Evolutionary conservation across 1,140 invertebrate genomes (phyloP).

Genomic region (Trissolcus basalis): DNA sequence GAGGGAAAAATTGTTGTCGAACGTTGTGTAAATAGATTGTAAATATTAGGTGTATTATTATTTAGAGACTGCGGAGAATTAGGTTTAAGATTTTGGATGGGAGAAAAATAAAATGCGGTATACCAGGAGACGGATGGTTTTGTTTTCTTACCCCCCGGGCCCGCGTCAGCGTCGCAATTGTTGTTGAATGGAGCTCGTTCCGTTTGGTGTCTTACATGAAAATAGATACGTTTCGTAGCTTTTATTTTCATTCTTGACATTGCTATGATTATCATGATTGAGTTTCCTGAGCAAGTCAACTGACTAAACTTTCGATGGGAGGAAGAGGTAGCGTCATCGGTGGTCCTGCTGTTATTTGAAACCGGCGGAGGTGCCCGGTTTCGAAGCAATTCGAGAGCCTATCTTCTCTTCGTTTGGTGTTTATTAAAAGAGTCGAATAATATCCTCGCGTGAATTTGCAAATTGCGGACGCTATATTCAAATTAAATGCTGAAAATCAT

Average conservation of each 20-base stretch:
- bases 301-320: constrained; percentile 56
- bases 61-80: constrained; percentile 40
- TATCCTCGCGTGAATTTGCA: constrained; percentile 53
- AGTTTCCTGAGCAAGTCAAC: constrained; percentile 53
- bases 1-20: constrained; percentile 1
- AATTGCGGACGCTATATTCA: constrained; percentile 49
- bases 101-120: too few relatives aligned
- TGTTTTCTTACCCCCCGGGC: not conserved
- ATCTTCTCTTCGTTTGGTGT: constrained; percentile 58
- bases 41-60: constrained; percentile 14
- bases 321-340: constrained; percentile 70
- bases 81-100: constrained; percentile 26
- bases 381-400: constrained; percentile 75
- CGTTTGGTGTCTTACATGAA: constrained; percentile 44
- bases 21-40: constrained; percentile 43
- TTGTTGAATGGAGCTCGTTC: constrained; percentile 32
- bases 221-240: constrained; percentile 48
- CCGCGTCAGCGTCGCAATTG: not conserved
- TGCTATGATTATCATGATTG: constrained; percentile 54
- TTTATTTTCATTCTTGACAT: constrained; percentile 55
- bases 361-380: constrained; percentile 73
- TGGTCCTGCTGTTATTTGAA: constrained; percentile 74
- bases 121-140: not conserved
- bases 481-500: constrained; percentile 15
- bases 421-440: constrained; percentile 56